These are phyloP conservation scores for Thyatira batis DNA, from an alignment of 2,888 invertebrate genomes.

Conservation along the genomic window DNA sequence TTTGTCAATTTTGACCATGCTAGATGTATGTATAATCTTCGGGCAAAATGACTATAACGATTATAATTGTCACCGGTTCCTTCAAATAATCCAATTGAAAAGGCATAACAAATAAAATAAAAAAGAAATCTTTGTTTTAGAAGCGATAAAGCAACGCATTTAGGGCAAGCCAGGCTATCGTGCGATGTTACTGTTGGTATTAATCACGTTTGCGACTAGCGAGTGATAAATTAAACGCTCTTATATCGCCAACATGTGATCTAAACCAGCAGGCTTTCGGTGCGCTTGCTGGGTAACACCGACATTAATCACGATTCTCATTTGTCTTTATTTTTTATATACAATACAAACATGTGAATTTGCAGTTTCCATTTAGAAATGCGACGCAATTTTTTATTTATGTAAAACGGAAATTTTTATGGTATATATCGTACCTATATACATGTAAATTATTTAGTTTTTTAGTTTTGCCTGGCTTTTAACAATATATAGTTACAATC, in stretches of 20 bases:
- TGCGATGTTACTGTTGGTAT: constrained; percentile 43
- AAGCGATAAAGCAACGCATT: constrained; percentile 33
- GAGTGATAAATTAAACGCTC: constrained; percentile 54
- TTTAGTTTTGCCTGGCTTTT: no score
- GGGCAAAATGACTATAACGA: no score
- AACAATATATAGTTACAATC: no score
- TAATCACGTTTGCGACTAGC: constrained; percentile 48
- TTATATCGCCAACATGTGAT: constrained; percentile 46
- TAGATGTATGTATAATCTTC: no score
- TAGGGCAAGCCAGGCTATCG: constrained; percentile 39
- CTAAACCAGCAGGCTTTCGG: constrained; percentile 36
- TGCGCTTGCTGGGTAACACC: constrained; percentile 33
- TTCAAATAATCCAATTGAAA: constrained; percentile 7
- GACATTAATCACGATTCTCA: constrained; percentile 26
- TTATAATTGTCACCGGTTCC: not conserved
- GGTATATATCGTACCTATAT: no score
- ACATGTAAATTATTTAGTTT: no score
- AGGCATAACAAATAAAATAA: constrained; percentile 22
- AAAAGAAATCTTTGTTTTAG: constrained; percentile 17
- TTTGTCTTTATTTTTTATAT: not conserved
- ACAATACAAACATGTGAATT: not conserved
- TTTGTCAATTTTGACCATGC: no score
- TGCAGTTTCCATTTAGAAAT: not conserved
- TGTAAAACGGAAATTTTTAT: not conserved
- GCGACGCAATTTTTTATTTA: not conserved